Conservation (phyloP, 2,888 invertebrate genomes). For the Caenorhabditis zanzibari region DNA sequence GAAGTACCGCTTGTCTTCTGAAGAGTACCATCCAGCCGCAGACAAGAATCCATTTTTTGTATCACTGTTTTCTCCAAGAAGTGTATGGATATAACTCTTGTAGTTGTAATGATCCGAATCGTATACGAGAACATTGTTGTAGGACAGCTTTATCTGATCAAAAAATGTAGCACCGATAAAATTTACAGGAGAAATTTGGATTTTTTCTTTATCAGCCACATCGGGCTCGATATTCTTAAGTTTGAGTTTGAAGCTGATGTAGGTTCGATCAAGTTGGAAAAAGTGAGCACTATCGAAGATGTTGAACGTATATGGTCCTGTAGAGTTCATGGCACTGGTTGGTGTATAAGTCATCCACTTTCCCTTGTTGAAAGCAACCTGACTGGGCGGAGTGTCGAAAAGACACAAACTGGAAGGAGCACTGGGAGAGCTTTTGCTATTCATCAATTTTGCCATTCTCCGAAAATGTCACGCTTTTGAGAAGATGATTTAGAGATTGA, state of each 20-base stretch:
- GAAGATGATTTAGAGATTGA: slow-evolving; percentile 4
- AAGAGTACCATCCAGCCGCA: slow-evolving; percentile 32
- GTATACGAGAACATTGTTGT: slow-evolving; percentile 16
- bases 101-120: slow-evolving; percentile 30
- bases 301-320: slow-evolving; percentile 3
- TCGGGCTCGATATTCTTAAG: not conserved
- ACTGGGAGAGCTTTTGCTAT: slow-evolving; percentile 14
- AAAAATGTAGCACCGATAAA: slow-evolving; percentile 13
- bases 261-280: not conserved
- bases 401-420: slow-evolving; percentile 3
- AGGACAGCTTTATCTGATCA: not conserved
- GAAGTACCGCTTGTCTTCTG: no score
- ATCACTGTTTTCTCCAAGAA: slow-evolving; percentile 10
- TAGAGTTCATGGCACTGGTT: not conserved
- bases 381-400: slow-evolving; percentile 23
- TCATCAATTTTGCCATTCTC: slow-evolving; percentile 31
- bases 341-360: slow-evolving; percentile 26
- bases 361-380: slow-evolving; percentile 20
- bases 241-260: not conserved
- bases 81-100: slow-evolving; percentile 36
- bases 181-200: not conserved
- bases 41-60: slow-evolving; percentile 5
- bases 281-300: not conserved
- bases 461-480: slow-evolving; percentile 17
- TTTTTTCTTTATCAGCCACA: no score